phyloP scores from a whole-genome alignment of 1,140 invertebrate species.

The Panagrolaimus sp. region DNA sequence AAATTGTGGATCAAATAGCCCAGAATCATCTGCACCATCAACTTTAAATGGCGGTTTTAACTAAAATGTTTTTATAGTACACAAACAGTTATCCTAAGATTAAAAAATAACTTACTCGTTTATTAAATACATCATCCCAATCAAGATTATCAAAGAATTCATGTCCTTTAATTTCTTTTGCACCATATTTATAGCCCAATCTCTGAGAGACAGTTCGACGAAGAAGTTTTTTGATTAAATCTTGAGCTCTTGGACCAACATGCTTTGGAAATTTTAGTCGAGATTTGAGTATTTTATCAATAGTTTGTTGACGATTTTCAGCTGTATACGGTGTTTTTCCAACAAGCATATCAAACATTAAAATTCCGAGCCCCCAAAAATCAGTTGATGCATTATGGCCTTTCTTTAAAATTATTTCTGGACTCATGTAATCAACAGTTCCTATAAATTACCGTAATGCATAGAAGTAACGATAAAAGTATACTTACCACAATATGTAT shows the following conservation, averaged over 20 bases:
- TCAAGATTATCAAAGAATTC: conserved; percentile 82
- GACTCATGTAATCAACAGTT: conserved; percentile 69
- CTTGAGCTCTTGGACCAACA: conserved; percentile 81
- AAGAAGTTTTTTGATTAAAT: conserved; percentile 71
- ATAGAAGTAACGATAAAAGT: conserved; percentile 16
- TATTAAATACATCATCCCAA: conserved; percentile 79
- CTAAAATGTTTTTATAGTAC: conserved; percentile 28
- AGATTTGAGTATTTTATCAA: conserved; percentile 72
- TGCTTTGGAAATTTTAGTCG: conserved; percentile 86
- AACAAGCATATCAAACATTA: conserved; percentile 97
- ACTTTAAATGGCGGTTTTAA: conserved; percentile 59
- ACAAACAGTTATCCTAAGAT: background rate
- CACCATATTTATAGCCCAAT: conserved; percentile 73
- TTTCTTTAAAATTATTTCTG: conserved; percentile 86
- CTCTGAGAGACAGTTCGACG: conserved; percentile 68
- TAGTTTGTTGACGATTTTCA: background rate
- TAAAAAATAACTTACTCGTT: conserved; percentile 73
- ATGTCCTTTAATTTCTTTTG: conserved; percentile 75
- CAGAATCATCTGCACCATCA: conserved; percentile 85
- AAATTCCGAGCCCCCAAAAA: conserved; percentile 95
- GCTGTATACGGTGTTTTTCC: conserved; percentile 84
- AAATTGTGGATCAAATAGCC: conserved; percentile 93
- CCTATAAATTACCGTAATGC: conserved; percentile 56
- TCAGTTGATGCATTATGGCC: conserved; percentile 96
- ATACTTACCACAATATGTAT: conserved; percentile 90